These are phyloP conservation scores for Brachystomella parvula DNA, from an alignment of 1,140 invertebrate species.

Conservation along the genomic window DNA sequence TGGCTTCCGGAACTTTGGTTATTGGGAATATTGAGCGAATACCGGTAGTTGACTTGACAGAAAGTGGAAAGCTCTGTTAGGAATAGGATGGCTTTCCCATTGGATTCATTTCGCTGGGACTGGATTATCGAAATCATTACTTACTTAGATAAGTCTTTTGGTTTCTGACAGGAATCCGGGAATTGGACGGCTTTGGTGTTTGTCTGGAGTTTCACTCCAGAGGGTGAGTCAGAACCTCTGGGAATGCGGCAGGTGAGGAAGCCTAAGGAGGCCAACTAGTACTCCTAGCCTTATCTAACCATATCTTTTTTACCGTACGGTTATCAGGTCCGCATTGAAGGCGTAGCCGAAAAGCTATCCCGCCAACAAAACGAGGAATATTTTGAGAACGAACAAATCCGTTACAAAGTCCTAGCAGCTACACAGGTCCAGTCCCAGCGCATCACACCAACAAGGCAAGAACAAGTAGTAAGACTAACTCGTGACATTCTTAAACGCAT, in stretches of 20 bases:
- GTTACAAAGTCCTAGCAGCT: background rate
- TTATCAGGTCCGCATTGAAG: slow-evolving; percentile 1
- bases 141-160: background rate
- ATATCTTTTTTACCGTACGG: too few relatives aligned
- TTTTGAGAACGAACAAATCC: background rate
- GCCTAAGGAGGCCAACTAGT: too few relatives aligned
- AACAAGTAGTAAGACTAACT: background rate
- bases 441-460: background rate
- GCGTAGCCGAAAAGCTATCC: background rate
- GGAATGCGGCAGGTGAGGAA: slow-evolving; percentile 14
- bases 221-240: background rate
- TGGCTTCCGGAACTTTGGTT: too few relatives aligned
- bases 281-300: too few relatives aligned
- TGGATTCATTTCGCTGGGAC: too few relatives aligned
- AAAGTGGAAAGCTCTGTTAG: too few relatives aligned
- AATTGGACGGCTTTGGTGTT: slow-evolving; percentile 7
- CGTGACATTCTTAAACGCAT: background rate
- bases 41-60: too few relatives aligned
- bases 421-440: background rate
- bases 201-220: slow-evolving; percentile 5
- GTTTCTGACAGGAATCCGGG: background rate
- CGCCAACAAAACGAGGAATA: background rate
- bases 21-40: too few relatives aligned
- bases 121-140: too few relatives aligned
- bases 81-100: too few relatives aligned